These are phyloP conservation scores for Oxygymnocypris stewartii DNA, from an alignment of 2,113 vertebrate species.

Conservation along the genomic window DNA sequence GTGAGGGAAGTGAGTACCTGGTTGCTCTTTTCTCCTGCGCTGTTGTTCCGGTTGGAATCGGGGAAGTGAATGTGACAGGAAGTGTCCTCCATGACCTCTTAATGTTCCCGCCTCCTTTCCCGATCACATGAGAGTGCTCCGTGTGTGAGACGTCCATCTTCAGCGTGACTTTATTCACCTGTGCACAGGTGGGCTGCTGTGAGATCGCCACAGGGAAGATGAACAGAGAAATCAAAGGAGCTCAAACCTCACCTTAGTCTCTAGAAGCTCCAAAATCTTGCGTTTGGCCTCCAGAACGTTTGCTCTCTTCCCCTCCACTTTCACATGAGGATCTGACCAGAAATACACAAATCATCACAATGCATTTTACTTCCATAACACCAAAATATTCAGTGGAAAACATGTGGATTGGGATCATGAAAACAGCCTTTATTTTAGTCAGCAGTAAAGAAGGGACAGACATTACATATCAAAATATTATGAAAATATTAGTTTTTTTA, in stretches of 20 bases:
- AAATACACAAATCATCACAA: slow-evolving; percentile 5
- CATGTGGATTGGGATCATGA: not conserved
- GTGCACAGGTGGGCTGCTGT: not conserved
- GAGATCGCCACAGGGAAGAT: not conserved
- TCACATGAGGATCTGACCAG: slow-evolving; percentile 77
- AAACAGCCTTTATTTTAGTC: not conserved
- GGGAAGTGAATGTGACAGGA: slow-evolving; percentile 82
- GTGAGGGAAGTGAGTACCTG: slow-evolving; percentile 65
- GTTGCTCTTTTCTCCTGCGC: slow-evolving; percentile 78
- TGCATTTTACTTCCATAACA: not conserved
- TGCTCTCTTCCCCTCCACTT: slow-evolving; percentile 75
- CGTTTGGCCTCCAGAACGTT: slow-evolving; percentile 75
- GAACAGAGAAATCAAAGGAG: not conserved
- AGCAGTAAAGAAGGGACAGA: not conserved
- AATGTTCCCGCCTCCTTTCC: slow-evolving; percentile 82
- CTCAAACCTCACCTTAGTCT: slow-evolving; percentile 71
- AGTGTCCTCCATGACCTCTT: slow-evolving; percentile 81
- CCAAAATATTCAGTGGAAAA: not conserved
- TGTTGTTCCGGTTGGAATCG: slow-evolving; percentile 78
- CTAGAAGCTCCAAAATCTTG: slow-evolving; percentile 76
- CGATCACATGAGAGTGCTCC: slow-evolving; percentile 81
- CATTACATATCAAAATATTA: not conserved
- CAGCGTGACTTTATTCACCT: slow-evolving; percentile 81
- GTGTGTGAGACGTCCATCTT: slow-evolving; percentile 82
- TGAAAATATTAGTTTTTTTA: not conserved